phyloP scores from a whole-genome alignment of 2,888 invertebrate genomes.

The Panopea generosa region DNA sequence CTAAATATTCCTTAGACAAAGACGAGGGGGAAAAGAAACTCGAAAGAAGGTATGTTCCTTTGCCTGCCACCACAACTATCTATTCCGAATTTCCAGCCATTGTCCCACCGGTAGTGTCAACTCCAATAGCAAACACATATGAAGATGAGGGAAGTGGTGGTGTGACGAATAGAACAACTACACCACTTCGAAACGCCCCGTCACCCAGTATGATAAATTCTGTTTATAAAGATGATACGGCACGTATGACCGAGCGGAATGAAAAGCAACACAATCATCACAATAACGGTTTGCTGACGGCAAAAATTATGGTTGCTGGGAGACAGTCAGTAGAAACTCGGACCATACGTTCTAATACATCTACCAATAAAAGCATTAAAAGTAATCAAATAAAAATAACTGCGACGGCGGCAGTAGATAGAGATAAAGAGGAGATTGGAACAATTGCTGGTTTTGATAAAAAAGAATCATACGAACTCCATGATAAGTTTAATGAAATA shows the following conservation, averaged over 20 bases:
- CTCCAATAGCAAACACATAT: too few relatives aligned
- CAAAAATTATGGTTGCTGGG: conserved; percentile 9
- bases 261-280: too few relatives aligned
- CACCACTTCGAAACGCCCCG: conserved; percentile 14
- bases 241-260: background rate
- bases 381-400: too few relatives aligned
- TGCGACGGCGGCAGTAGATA: background rate
- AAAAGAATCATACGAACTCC: conserved; percentile 4
- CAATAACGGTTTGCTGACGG: background rate
- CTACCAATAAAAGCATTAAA: too few relatives aligned
- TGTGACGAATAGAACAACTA: too few relatives aligned
- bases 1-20: conserved; percentile 11
- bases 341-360: too few relatives aligned
- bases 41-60: conserved; percentile 32
- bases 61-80: conserved; percentile 34
- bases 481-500: background rate
- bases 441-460: conserved; percentile 2
- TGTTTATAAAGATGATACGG: background rate
- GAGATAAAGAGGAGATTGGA: background rate
- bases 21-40: conserved; percentile 11
- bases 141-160: too few relatives aligned
- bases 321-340: background rate
- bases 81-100: conserved; percentile 40
- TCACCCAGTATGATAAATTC: conserved; percentile 46
- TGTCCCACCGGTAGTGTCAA: background rate